Evolutionary conservation across 1,140 invertebrate genomes (phyloP).

Genomic region (Ectropis grisescens): DNA sequence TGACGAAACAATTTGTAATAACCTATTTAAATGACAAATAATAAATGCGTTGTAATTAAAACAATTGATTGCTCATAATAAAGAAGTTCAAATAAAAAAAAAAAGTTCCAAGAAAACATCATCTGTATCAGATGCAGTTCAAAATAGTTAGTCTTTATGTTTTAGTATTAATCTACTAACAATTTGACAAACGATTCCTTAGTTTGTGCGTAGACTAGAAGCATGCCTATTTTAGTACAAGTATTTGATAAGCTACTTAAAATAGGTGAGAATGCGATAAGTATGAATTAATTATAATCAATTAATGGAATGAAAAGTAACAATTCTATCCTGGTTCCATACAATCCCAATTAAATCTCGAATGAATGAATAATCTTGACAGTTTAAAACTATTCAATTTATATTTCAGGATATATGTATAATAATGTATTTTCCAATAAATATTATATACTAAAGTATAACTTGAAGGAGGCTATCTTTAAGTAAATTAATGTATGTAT

Average conservation of each 20-base stretch:
- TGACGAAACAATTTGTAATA: too few species aligned
- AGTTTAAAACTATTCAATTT: too few species aligned
- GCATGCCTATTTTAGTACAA: conserved; percentile 67
- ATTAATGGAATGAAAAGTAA: too few species aligned
- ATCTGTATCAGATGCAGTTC: conserved; percentile 68
- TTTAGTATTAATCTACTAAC: conserved; percentile 58
- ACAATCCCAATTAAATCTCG: too few species aligned
- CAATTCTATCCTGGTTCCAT: too few species aligned
- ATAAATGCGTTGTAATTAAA: background rate
- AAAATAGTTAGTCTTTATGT: conserved; percentile 41
- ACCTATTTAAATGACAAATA: background rate
- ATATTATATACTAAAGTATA: too few species aligned
- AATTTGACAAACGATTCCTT: conserved; percentile 35
- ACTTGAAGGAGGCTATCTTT: too few species aligned
- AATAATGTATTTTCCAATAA: too few species aligned
- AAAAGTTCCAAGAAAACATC: conserved; percentile 47
- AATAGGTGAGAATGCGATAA: conserved; percentile 37
- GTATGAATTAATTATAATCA: conserved; percentile 15
- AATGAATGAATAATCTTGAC: too few species aligned
- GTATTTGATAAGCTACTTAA: conserved; percentile 45
- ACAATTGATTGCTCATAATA: conserved; percentile 34
- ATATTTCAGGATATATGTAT: too few species aligned
- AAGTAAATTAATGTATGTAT: too few species aligned
- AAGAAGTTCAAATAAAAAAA: conserved; percentile 48
- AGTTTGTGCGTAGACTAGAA: conserved; percentile 42